Percentiles rank a stretch among this genome's conserved stretches.
Conservation (phyloP, 2,888 invertebrate genomes). For the Epirrita christyi region DNA sequence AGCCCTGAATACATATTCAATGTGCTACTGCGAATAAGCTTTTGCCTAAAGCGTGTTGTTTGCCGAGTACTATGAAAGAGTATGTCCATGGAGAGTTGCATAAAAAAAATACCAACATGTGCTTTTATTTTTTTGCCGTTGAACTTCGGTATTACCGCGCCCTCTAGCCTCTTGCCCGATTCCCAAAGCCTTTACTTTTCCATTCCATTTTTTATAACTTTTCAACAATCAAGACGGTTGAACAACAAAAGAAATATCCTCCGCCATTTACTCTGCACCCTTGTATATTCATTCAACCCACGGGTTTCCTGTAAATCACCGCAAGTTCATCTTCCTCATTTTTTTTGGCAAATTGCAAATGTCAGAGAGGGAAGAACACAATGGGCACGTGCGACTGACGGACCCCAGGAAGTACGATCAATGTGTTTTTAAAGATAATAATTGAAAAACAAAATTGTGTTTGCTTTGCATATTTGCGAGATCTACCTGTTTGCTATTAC, state of each 20-base stretch:
- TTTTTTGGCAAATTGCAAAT: slow-evolving; percentile 52
- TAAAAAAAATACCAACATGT: too few relatives aligned
- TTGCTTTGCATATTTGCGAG: slow-evolving; percentile 16
- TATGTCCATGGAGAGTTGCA: too few relatives aligned
- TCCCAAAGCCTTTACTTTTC: slow-evolving; percentile 9
- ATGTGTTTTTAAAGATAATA: slow-evolving; percentile 47
- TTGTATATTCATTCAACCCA: slow-evolving; percentile 38
- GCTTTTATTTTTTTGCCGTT: too few relatives aligned
- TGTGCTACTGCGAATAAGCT: not conserved
- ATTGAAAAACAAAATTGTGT: slow-evolving; percentile 39
- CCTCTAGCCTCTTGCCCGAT: not conserved
- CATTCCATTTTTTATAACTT: slow-evolving; percentile 22
- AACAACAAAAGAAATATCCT: slow-evolving; percentile 29
- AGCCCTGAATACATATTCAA: slow-evolving; percentile 11
- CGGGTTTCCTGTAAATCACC: slow-evolving; percentile 34
- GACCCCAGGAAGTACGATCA: slow-evolving; percentile 49
- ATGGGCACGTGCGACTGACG: slow-evolving; percentile 41
- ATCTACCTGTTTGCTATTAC: not conserved
- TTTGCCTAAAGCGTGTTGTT: too few relatives aligned
- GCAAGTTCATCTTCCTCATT: slow-evolving; percentile 30
- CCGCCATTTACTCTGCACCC: slow-evolving; percentile 29
- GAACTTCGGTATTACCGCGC: not conserved
- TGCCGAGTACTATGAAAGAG: too few relatives aligned
- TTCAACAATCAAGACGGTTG: slow-evolving; percentile 22
- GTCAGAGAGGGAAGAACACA: slow-evolving; percentile 51